Conservation (phyloP, 1,140 invertebrate genomes). For the Polypedilum pembai region DNA sequence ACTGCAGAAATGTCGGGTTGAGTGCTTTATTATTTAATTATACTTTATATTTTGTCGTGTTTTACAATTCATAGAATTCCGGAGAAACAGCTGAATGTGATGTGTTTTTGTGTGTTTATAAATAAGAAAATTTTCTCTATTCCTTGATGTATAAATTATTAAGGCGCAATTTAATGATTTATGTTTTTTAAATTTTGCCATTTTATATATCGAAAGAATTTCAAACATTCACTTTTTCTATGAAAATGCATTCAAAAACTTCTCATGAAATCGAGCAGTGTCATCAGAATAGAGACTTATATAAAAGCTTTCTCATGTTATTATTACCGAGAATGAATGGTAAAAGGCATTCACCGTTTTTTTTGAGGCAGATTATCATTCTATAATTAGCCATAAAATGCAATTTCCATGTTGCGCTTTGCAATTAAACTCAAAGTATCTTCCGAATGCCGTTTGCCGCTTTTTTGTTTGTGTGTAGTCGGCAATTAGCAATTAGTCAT, state of each 20-base stretch:
- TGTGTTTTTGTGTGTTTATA: background rate
- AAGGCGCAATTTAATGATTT: too few species aligned
- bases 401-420: conserved; percentile 1
- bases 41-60: too few species aligned
- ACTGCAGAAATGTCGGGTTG: background rate
- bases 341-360: background rate
- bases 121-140: too few species aligned
- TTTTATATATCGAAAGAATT: too few species aligned
- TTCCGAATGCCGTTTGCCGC: background rate
- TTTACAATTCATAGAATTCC: too few species aligned
- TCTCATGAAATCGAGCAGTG: too few species aligned
- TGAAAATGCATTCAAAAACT: too few species aligned
- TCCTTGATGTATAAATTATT: too few species aligned
- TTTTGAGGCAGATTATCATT: background rate
- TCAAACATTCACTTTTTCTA: too few species aligned
- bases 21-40: background rate
- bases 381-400: background rate
- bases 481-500: conserved; percentile 17
- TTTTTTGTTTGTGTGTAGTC: background rate
- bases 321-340: conserved; percentile 12
- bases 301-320: background rate
- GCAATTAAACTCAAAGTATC: background rate
- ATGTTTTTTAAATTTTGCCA: too few species aligned
- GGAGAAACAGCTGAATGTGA: background rate
- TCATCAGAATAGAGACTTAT: background rate